Percentiles rank a stretch among this genome's conserved stretches.
These are phyloP conservation scores for Ceratosolen fusciceps DNA, from an alignment of 1,140 invertebrate species.

Conservation along the genomic window DNA sequence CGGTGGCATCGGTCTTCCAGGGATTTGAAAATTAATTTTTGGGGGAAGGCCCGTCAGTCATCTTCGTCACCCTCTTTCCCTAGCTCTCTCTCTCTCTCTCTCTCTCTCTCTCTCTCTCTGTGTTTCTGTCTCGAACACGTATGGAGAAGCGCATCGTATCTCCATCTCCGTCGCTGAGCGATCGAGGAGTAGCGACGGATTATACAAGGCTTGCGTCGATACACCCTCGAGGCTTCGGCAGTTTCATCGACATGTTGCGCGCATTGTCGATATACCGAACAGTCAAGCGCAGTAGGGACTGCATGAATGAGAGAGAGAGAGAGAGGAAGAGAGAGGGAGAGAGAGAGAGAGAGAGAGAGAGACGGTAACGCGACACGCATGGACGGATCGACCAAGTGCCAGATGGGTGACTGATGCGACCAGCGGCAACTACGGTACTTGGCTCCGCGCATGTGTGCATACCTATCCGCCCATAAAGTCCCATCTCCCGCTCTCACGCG, in stretches of 20 bases:
- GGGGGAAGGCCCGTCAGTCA: constrained; percentile 60
- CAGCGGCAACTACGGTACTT: constrained; percentile 53
- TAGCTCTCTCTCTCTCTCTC: not conserved
- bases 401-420: constrained; percentile 72
- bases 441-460: not conserved
- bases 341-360: not conserved
- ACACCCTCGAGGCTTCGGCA: constrained; percentile 56
- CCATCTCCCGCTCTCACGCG: constrained; percentile 12
- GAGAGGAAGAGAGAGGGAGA: constrained; percentile 21
- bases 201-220: constrained; percentile 5
- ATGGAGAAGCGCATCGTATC: too few relatives aligned
- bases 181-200: too few relatives aligned
- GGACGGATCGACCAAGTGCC: constrained; percentile 67
- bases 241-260: constrained; percentile 67
- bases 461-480: not conserved
- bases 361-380: constrained; percentile 64
- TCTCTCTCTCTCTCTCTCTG: not conserved
- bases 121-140: constrained; percentile 48
- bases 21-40: constrained; percentile 69
- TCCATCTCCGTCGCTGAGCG: too few relatives aligned
- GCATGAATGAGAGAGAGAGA: constrained; percentile 3
- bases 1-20: constrained; percentile 55
- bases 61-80: constrained; percentile 55
- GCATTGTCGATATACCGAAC: constrained; percentile 64
- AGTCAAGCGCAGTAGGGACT: constrained; percentile 65